Evolutionary conservation across 2,888 invertebrate genomes (phyloP).

Genomic region (Alsophila aescularia): DNA sequence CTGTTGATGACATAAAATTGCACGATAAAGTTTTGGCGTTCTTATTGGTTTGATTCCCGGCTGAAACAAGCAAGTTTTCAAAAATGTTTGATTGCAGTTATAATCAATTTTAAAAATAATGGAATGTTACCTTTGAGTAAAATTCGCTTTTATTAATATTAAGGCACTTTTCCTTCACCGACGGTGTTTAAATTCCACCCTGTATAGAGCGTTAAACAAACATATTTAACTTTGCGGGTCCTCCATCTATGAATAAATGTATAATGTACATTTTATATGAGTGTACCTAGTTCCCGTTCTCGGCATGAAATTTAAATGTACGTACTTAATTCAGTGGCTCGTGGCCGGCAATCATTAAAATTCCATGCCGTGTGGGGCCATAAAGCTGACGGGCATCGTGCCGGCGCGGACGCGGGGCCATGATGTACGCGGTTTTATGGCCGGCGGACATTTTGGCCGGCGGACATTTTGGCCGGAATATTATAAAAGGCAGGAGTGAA

Average conservation of each 20-base stretch:
- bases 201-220: too few species aligned
- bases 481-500: slow-evolving; percentile 1
- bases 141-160: too few species aligned
- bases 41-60: too few species aligned
- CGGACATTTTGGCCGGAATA: slow-evolving; percentile 3
- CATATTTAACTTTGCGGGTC: too few species aligned
- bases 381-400: slow-evolving; percentile 28
- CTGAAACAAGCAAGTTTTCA: too few species aligned
- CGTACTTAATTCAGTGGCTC: slow-evolving; percentile 26
- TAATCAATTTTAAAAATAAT: too few species aligned
- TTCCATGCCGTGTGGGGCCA: slow-evolving; percentile 33
- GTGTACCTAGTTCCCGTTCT: not conserved
- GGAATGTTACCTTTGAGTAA: too few species aligned
- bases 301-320: slow-evolving; percentile 37
- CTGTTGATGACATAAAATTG: too few species aligned
- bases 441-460: not conserved
- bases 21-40: too few species aligned
- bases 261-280: not conserved
- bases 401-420: slow-evolving; percentile 22
- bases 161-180: too few species aligned
- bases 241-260: not conserved
- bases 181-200: too few species aligned
- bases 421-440: slow-evolving; percentile 21
- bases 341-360: slow-evolving; percentile 43
- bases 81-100: too few species aligned